Evolutionary conservation across 2,888 invertebrate genomes (phyloP), one percentile per base, ranked within the genome.

Genomic region (Clepsis dumicolana): DNA sequence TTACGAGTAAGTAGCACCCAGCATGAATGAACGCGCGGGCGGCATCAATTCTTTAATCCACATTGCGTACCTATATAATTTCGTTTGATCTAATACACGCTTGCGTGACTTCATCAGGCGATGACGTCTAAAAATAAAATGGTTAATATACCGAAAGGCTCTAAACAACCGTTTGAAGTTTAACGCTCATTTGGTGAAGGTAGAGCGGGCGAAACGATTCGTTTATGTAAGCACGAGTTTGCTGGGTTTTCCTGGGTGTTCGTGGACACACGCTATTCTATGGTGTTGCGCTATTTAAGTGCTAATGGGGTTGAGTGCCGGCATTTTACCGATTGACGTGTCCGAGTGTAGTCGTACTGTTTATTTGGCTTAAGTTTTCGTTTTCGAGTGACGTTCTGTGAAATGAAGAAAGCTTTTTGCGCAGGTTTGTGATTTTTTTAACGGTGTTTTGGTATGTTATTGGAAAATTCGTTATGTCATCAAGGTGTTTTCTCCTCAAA

Each of bases 11-110:
- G 27, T 24, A 10, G 48, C 67, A 67, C 67, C 67, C 67, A 60
- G 44, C 41, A 59, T 59, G 59, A 59, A 16, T 16, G 59, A 48
- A 25, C 25, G 59, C 32, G 62, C 56, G 21, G 67, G 67, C 61
- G 66, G 12, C 35, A 62, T 67, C 67, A 67, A 67, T 67, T 67
- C 48, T 63, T 57, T 63, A 67, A 67, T 67, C 29, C 65, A 53
- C 62, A 57, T 62, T 67, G 67, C 62, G 62, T 67, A n/a, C n/a
- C n/a, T n/a, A 57, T 57, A 67, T 67, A 67, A 67, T 67, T 67
- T 67, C 56, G 67, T 67, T 63, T 67, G 67, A 67, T 62, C 66
- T 18, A 50, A 18, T 57, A 38, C 56, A 67, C 62, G 67, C 32
- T 56, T n/a, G 32, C 62, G 56, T 67, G 67, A 67, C 56, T 63